A percentile compares a stretch with the other conserved stretches of the same genome.
Evolutionary conservation across 2,113 vertebrate species (phyloP).

Genomic region (Sebastes schlegelii): DNA sequence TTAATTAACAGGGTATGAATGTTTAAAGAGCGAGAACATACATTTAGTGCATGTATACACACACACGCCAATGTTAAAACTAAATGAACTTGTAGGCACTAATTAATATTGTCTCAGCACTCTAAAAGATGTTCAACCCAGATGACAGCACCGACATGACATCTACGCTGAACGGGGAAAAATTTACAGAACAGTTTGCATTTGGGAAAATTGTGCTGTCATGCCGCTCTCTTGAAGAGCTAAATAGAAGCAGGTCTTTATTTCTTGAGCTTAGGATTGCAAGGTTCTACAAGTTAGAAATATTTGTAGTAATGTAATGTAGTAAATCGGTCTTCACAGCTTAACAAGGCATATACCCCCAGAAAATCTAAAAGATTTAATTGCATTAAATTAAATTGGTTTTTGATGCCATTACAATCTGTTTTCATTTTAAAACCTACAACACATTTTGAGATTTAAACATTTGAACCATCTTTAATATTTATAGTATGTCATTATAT

Average conservation of each 20-base stretch:
- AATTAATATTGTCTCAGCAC: slow-evolving; percentile 96
- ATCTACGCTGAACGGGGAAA: slow-evolving; percentile 81
- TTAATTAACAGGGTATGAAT: slow-evolving; percentile 99
- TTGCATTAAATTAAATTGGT: neutral
- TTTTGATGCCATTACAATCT: neutral
- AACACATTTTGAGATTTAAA: neutral
- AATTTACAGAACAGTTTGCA: slow-evolving; percentile 8
- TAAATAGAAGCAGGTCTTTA: slow-evolving; percentile 12
- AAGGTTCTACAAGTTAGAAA: neutral
- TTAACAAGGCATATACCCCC: neutral
- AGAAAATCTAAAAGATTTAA: neutral
- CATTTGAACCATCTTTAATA: neutral
- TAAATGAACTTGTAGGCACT: slow-evolving; percentile 97
- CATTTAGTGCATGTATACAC: slow-evolving; percentile 78
- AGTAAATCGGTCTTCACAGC: neutral
- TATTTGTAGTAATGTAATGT: neutral
- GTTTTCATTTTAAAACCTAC: slow-evolving; percentile 2
- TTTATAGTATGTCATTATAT: slow-evolving; percentile 5
- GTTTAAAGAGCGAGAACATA: slow-evolving; percentile 85
- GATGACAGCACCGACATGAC: slow-evolving; percentile 88
- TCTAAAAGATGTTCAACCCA: slow-evolving; percentile 94
- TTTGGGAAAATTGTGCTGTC: slow-evolving; percentile 17
- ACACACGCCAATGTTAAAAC: slow-evolving; percentile 87
- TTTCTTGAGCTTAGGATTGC: neutral
- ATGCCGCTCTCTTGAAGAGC: neutral